These are phyloP conservation scores for Melanchra persicariae DNA, from an alignment of 2,888 invertebrate genomes.

Conservation along the genomic window DNA sequence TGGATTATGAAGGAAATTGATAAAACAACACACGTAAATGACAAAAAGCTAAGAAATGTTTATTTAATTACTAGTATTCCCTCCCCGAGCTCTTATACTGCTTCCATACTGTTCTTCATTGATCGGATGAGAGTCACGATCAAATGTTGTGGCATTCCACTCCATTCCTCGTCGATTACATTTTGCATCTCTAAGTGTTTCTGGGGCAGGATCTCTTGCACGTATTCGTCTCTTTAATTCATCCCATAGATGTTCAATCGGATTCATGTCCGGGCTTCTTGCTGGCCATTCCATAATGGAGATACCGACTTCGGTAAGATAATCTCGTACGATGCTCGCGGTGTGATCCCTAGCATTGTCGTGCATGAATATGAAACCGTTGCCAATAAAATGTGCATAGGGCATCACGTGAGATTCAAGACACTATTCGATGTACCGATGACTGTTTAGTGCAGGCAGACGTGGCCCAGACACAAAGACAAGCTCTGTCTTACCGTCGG, in stretches of 20 bases:
- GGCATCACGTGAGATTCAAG: no score
- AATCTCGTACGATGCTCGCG: background rate
- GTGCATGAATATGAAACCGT: no score
- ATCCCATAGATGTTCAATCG: background rate
- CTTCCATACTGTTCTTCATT: background rate
- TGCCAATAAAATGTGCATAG: no score
- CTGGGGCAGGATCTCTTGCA: background rate
- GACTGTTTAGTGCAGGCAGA: no score
- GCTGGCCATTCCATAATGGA: background rate
- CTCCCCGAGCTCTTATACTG: background rate
- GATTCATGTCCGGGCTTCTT: background rate
- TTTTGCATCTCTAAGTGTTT: background rate
- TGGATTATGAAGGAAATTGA: no score
- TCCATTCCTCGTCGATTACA: no score
- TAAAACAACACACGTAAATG: no score
- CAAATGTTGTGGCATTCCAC: no score
- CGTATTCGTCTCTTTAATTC: background rate
- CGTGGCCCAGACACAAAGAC: no score
- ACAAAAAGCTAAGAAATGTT: background rate
- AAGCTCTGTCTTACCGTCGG: no score
- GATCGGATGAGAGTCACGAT: background rate
- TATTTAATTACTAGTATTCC: background rate
- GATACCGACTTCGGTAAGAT: background rate
- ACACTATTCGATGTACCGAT: no score
- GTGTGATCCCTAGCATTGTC: no score